phyloP scores from a whole-genome alignment of 2,888 invertebrate species.

The Trilocha varians region DNA sequence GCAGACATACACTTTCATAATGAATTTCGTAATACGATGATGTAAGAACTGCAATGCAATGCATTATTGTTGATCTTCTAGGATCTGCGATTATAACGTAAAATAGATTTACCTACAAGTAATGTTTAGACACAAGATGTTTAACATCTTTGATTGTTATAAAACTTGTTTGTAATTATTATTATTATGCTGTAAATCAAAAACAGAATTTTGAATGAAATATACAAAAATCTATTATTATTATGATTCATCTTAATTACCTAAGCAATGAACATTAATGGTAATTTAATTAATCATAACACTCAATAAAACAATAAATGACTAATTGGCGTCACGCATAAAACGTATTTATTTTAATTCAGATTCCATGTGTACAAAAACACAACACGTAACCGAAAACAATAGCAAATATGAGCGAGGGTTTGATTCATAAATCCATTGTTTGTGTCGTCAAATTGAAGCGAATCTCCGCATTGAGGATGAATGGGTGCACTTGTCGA shows the following conservation, averaged over 20 bases:
- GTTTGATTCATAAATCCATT: constrained; percentile 26
- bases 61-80: not conserved
- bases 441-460: constrained; percentile 26
- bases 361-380: constrained; percentile 12
- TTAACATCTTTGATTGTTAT: no score
- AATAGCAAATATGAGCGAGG: constrained; percentile 20
- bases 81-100: no score
- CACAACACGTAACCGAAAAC: constrained; percentile 16
- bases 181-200: no score
- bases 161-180: no score
- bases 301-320: not conserved
- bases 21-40: not conserved
- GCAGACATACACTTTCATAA: not conserved
- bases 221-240: no score
- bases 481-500: constrained; percentile 57
- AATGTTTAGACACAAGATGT: no score
- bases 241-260: not conserved
- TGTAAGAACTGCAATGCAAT: not conserved
- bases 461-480: constrained; percentile 24
- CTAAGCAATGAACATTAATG: not conserved
- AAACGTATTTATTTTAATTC: constrained; percentile 3
- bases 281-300: not conserved
- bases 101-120: no score
- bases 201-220: no score
- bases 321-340: constrained; percentile 5